Evolutionary conservation across 2,797 vertebrate genomes (phyloP), one percentile per base, ranked within the genome.

Genomic region (Anniella stebbinsi): DNA sequence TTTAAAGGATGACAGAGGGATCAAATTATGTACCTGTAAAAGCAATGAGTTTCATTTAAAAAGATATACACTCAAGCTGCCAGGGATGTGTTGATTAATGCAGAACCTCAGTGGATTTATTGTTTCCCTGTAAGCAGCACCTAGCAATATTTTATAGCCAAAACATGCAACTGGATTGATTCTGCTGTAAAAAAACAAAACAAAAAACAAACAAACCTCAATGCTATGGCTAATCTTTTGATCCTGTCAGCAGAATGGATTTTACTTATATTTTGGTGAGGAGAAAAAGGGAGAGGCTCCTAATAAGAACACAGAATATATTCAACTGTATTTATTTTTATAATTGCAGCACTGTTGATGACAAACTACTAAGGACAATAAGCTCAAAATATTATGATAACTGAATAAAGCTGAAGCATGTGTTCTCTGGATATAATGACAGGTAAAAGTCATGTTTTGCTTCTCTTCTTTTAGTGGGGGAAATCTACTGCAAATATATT

Each of bases 1-100:
- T 96, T 94, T 93, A 93, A 95, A 93, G 91, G 90, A 89, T 94
- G 91, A 30, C 76, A 92, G 91, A 92, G 72, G 84, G 92, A 95
- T 88, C 67, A 87, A 84, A 92, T 94, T 93, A 93, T 94, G 48
- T 75, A 77, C 75, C 89, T 90, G 90, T 94, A 94, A 95, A 94
- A 93, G 93, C 92, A 92, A 87, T 94, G 85, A 92, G 88, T 94
- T 95, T 93, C 89, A 81, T 93, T 95, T 95, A 93, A 95, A 86
- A 77, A 95, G 91, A 89, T 91, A 93, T 91, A 92, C 90, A 92
- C 93, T 94, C 92, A 94, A 91, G 57, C 82, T 96, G 93, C 91
- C 78, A 0, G 87, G 87, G 90, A 86, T 88, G 57, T 33, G 63
- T 88, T 93, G 94, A 95, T 96, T 93, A 93, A 96, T 95, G 72